Evolutionary conservation across 2,888 invertebrate genomes (phyloP).

Genomic region (Phrixothrix hirtus): DNA sequence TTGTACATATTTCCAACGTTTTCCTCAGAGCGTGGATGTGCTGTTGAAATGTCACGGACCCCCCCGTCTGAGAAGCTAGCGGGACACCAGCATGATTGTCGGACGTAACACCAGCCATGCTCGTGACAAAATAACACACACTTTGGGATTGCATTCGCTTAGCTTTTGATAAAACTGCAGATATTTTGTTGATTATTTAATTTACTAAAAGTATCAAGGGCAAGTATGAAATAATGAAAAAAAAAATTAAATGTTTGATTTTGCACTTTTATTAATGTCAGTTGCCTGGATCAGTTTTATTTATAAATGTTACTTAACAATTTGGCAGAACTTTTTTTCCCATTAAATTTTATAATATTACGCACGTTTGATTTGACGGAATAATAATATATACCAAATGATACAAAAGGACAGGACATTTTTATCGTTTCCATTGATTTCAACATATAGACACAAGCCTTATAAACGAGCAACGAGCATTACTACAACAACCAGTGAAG

Average conservation of each 20-base stretch:
- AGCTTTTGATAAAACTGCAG: background rate
- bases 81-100: too few relatives aligned
- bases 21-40: too few relatives aligned
- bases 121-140: too few relatives aligned
- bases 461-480: conserved; percentile 1
- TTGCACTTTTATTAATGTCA: conserved; percentile 36
- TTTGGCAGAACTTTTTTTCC: conserved; percentile 33
- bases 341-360: conserved; percentile 17
- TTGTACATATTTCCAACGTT: too few relatives aligned
- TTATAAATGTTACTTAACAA: conserved; percentile 34
- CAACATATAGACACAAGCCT: conserved; percentile 1
- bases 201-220: too few relatives aligned
- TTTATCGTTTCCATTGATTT: background rate
- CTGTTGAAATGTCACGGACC: too few relatives aligned
- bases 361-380: conserved; percentile 19
- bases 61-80: too few relatives aligned
- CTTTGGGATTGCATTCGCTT: too few relatives aligned
- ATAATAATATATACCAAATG: conserved; percentile 17
- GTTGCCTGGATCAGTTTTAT: conserved; percentile 33
- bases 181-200: background rate
- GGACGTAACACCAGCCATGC: too few relatives aligned
- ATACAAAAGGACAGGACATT: conserved; percentile 17
- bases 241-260: conserved; percentile 29
- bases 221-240: background rate
- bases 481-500: conserved; percentile 20